Evolutionary conservation across 2,888 invertebrate genomes (phyloP).

Genomic region (Xylota segnis): DNA sequence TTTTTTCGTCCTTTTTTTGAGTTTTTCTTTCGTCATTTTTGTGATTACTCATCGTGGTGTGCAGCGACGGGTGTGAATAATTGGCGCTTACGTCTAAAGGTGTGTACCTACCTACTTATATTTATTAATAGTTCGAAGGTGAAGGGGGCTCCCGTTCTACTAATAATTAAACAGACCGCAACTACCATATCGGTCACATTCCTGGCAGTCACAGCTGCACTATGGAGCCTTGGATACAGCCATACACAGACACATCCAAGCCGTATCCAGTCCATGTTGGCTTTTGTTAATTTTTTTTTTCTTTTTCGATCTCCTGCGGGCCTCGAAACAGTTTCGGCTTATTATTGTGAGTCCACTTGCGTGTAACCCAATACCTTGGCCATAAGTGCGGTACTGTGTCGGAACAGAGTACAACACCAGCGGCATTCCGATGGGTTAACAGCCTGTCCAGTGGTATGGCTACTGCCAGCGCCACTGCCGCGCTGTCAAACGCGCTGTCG

Average conservation of each 20-base stretch:
- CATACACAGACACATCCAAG: conserved; percentile 9
- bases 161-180: conserved; percentile 70
- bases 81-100: conserved; percentile 73
- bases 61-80: conserved; percentile 68
- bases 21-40: conserved; percentile 35
- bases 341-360: conserved; percentile 50
- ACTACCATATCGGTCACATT: conserved; percentile 68
- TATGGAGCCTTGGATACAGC: conserved; percentile 11
- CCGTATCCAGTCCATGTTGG: conserved; percentile 16
- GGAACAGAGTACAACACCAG: conserved; percentile 48
- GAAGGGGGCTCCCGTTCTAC: conserved; percentile 41
- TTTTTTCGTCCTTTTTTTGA: conserved; percentile 41
- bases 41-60: conserved; percentile 71
- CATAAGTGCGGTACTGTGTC: conserved; percentile 62
- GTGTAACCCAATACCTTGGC: conserved; percentile 57
- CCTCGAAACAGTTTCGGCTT: conserved; percentile 46
- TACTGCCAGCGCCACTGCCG: conserved; percentile 32
- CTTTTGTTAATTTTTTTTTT: conserved; percentile 49
- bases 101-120: too few relatives aligned
- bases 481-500: conserved; percentile 68
- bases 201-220: conserved; percentile 70
- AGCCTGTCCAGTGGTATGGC: conserved; percentile 30
- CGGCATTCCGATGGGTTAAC: conserved; percentile 70
- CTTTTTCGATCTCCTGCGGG: conserved; percentile 38
- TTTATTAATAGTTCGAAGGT: conserved; percentile 55